phyloP scores from a whole-genome alignment of 2,888 invertebrate species.

The Metalampra italica region DNA sequence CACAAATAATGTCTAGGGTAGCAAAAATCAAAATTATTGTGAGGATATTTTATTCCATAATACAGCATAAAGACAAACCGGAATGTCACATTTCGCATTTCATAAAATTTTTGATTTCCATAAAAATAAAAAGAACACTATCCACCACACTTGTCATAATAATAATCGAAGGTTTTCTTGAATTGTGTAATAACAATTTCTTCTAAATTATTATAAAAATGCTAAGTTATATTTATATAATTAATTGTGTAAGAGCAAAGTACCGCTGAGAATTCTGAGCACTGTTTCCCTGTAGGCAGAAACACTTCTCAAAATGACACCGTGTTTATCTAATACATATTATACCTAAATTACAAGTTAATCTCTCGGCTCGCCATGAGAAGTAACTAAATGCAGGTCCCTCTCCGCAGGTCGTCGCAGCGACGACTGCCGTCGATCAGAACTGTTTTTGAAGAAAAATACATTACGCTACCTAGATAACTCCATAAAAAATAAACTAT shows the following conservation, averaged over 20 bases:
- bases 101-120: constrained; percentile 59
- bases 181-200: constrained; percentile 68
- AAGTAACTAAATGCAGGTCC: constrained; percentile 70
- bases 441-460: constrained; percentile 60
- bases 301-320: constrained; percentile 66
- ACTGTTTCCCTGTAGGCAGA: constrained; percentile 51
- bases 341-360: constrained; percentile 72
- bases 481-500: constrained; percentile 74
- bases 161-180: constrained; percentile 45
- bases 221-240: constrained; percentile 64
- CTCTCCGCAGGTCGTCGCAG: constrained; percentile 55
- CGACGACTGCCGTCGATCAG: constrained; percentile 44
- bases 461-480: constrained; percentile 76
- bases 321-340: constrained; percentile 69
- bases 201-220: constrained; percentile 77
- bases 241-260: constrained; percentile 74
- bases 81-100: constrained; percentile 75
- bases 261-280: constrained; percentile 67
- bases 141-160: constrained; percentile 63
- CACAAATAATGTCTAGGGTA: constrained; percentile 4
- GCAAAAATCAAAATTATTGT: constrained; percentile 65
- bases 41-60: constrained; percentile 79
- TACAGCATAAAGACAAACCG: constrained; percentile 78
- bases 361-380: constrained; percentile 69
- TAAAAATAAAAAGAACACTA: constrained; percentile 69